Evolutionary conservation across 2,797 vertebrate species (phyloP).

Genomic region (Peromyscus nudipes): DNA sequence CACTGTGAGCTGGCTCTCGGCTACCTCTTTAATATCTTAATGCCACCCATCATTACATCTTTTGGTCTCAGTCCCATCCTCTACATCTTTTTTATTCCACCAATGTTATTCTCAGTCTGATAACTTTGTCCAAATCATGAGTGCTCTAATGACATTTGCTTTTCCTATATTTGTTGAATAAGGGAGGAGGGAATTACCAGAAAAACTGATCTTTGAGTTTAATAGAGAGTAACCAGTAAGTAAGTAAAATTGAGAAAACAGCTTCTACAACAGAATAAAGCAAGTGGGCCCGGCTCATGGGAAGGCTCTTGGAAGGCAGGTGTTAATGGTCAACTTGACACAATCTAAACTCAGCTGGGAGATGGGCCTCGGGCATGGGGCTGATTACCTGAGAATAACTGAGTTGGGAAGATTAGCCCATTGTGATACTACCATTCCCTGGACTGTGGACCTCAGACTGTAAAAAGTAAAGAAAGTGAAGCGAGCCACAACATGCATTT

Average conservation of each 20-base stretch:
- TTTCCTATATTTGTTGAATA: background rate
- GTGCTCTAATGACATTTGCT: too few relatives aligned
- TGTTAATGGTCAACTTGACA: background rate
- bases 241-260: background rate
- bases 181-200: background rate
- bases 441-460: background rate
- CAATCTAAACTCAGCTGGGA: background rate
- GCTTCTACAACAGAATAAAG: background rate
- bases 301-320: background rate
- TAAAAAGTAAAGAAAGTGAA: background rate
- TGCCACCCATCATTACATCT: background rate
- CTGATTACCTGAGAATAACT: background rate
- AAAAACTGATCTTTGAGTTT: background rate
- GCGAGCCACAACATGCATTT: background rate
- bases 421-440: background rate
- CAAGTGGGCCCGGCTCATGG: background rate
- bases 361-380: background rate
- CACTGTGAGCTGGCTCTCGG: background rate
- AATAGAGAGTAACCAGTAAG: background rate
- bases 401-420: background rate
- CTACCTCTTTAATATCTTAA: background rate
- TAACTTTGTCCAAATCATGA: background rate
- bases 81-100: background rate
- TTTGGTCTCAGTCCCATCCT: background rate
- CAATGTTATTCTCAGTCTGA: background rate